Conservation (phyloP, 2,113 vertebrate genomes). For the Oncorhynchus mykiss region DNA sequence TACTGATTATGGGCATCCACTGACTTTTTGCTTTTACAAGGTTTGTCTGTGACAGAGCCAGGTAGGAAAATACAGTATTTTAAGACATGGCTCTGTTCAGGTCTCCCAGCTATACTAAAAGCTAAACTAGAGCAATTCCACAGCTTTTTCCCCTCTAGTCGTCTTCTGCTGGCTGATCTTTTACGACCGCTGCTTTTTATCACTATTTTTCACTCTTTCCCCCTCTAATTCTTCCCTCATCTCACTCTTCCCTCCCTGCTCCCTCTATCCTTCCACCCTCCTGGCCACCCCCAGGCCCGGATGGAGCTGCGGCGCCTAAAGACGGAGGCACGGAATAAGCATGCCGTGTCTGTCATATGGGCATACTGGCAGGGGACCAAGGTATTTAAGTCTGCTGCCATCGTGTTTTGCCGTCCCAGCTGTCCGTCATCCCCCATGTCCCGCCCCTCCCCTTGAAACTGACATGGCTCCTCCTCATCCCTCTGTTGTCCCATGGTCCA, state of each 20-base stretch:
- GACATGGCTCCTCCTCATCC: constrained; percentile 2
- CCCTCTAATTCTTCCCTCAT: constrained; percentile 23
- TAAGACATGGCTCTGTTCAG: neutral
- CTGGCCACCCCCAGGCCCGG: constrained; percentile 79
- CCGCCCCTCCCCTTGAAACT: constrained; percentile 34
- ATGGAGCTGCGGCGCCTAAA: constrained; percentile 94
- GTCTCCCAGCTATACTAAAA: neutral
- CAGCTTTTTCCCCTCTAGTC: neutral
- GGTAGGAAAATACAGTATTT: neutral
- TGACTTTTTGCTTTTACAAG: neutral
- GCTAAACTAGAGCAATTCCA: constrained; percentile 2
- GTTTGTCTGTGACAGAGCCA: neutral
- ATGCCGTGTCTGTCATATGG: constrained; percentile 97
- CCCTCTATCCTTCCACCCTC: constrained; percentile 61
- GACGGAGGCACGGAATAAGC: constrained; percentile 93
- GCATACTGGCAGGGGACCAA: constrained; percentile 98
- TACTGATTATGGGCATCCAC: neutral
- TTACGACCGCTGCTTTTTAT: constrained; percentile 38
- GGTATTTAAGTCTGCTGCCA: constrained; percentile 81
- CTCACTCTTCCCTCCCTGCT: constrained; percentile 66
- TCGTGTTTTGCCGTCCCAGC: constrained; percentile 30
- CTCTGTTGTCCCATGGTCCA: neutral
- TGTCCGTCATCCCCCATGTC: constrained; percentile 35
- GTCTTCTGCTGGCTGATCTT: constrained; percentile 50
- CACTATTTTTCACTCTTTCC: neutral